A percentile compares a stretch with the other conserved stretches of the same genome.
Conservation (phyloP, 2,888 invertebrate genomes). For the Tupiocoris notatus region DNA sequence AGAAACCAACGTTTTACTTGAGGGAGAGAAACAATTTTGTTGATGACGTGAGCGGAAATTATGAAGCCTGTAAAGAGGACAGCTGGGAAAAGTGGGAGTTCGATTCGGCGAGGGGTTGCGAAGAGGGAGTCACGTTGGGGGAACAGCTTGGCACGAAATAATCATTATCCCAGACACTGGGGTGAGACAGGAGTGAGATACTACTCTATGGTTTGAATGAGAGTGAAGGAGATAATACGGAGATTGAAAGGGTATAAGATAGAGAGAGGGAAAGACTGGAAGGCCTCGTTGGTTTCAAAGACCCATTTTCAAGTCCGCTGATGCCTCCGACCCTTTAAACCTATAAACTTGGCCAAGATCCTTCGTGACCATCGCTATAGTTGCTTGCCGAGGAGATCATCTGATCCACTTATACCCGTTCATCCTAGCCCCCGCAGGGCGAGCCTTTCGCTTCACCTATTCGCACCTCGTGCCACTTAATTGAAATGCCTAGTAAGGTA, state of each 20-base stretch:
- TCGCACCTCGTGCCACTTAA: constrained; percentile 13
- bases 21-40: neutral
- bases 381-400: neutral
- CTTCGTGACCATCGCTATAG: neutral
- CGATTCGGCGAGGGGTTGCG: too few relatives aligned
- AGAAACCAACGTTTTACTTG: neutral
- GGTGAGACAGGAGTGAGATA: too few relatives aligned
- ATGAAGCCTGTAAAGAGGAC: neutral
- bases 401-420: neutral
- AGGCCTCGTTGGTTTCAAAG: neutral
- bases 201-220: too few relatives aligned
- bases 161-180: neutral
- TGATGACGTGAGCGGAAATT: neutral
- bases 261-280: neutral
- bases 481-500: constrained; percentile 33
- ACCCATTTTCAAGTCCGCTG: neutral
- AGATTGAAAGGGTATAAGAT: too few relatives aligned
- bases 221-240: too few relatives aligned
- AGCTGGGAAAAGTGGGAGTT: neutral
- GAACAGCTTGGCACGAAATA: neutral
- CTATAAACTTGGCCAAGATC: constrained; percentile 17
- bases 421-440: neutral
- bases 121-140: neutral
- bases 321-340: constrained; percentile 2
- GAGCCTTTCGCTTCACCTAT: constrained; percentile 8